Evolutionary conservation across 2,797 vertebrate genomes (phyloP).

Genomic region (Phataginus tetradactyla): DNA sequence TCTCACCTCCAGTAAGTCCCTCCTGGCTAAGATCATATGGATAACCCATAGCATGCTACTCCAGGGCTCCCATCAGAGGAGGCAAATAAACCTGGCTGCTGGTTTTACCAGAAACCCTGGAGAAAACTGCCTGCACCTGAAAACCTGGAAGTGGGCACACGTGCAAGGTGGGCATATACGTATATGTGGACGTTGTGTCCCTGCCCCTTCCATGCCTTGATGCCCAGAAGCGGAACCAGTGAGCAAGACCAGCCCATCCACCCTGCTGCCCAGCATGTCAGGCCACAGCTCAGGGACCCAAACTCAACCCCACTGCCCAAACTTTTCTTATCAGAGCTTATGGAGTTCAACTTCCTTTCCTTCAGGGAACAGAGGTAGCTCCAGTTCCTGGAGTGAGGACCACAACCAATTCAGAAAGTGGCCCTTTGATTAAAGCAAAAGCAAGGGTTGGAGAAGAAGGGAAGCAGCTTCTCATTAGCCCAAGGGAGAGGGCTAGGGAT

Average conservation of each 20-base stretch:
- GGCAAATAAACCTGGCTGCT: not conserved
- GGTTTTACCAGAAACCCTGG: conserved; percentile 30
- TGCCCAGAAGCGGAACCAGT: not conserved
- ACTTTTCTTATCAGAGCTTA: conserved; percentile 8
- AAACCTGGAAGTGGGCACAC: not conserved
- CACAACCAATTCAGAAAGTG: conserved; percentile 15
- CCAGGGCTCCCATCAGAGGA: not conserved
- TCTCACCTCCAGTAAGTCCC: not conserved
- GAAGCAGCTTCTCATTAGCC: not conserved
- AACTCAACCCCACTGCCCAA: not conserved
- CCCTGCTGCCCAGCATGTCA: not conserved
- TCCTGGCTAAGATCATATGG: not conserved
- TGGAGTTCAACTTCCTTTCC: conserved; percentile 21
- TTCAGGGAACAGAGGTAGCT: not conserved
- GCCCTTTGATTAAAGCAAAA: conserved; percentile 6
- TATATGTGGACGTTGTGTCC: not conserved
- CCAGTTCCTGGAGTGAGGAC: conserved; percentile 36
- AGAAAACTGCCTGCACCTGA: conserved; percentile 4
- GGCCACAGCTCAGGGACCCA: not conserved
- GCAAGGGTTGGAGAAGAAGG: not conserved
- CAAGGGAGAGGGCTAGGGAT: not conserved
- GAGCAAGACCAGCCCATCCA: not conserved
- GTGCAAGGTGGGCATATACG: not conserved
- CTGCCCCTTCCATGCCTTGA: not conserved
- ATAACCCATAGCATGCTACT: not conserved